Base-by-base conservation (phyloP, 2,113 vertebrate species). In the Butorides virescens region DNA sequence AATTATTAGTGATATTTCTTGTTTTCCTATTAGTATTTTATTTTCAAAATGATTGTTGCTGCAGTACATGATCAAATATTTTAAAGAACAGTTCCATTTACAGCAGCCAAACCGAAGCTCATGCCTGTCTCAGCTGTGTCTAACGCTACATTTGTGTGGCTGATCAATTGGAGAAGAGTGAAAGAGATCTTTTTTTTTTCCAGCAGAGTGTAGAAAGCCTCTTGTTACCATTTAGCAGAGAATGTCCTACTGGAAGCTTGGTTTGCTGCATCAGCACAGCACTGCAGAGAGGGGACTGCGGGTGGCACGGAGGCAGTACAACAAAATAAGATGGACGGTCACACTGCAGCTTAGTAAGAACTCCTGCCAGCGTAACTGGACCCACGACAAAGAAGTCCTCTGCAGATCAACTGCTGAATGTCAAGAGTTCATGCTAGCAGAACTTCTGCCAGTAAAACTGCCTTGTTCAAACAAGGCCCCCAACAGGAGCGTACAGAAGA, bases 31-130 rank as follows among this genome's bases (percentile, higher is more conserved):
- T 70, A 36, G 20, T 34, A 34, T 93, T 91, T 91, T 93, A 79
- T 91, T 95, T 93, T 80, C 67, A 92, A 95, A 91, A 37, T 50
- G 21, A 58, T 91, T 96, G 76, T 72, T 87, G 96, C 56, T 81
- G 70, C 65, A 23, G 80, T 39, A 81, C 39, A 63, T 37, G 47
- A 89, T 56, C 42, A 93, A 87, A 75, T 74, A 65, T 26, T 34
- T 81, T 75, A 59, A 94, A 63, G 55, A 42, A 74, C 89, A 34
- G 15, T 82, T 80, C 10, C 46, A 42, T 70, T 89, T 82, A 36
- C 16, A 96, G 59, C 44, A 95, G 82, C 76, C 86, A 81, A 82
- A 86, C 27, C 9, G 11, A 86, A 91, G 58, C 49, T 94, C 8
- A 7, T 81, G 84, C 46, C 72, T 27, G 3, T 87, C 56, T 90